A percentile compares a stretch with the other conserved stretches of the same genome.
These are phyloP conservation scores for Magallana angulata DNA, from an alignment of 1,140 invertebrate genomes.

Conservation along the genomic window DNA sequence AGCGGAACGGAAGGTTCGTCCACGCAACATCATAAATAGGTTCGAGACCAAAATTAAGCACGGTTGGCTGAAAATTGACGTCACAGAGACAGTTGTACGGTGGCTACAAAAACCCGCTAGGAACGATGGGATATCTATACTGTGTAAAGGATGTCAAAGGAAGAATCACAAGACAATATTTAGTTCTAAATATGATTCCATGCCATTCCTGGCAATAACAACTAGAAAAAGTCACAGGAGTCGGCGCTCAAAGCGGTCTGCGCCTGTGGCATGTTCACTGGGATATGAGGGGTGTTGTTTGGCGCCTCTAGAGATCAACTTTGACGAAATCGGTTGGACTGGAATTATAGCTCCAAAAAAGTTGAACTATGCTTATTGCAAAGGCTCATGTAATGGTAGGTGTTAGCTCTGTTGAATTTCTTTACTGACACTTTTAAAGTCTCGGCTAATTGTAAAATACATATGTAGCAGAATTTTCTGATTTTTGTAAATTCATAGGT, in stretches of 20 bases:
- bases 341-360: constrained; percentile 93
- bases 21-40: constrained; percentile 76
- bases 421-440: neutral
- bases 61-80: constrained; percentile 89
- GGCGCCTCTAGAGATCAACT: constrained; percentile 93
- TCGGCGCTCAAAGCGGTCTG: constrained; percentile 26
- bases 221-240: constrained; percentile 36
- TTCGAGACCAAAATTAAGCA: constrained; percentile 86
- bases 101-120: constrained; percentile 86
- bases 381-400: constrained; percentile 86
- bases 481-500: too few relatives aligned
- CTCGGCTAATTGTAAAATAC: too few relatives aligned
- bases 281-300: constrained; percentile 83
- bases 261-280: constrained; percentile 46
- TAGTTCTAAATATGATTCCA: constrained; percentile 56
- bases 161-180: constrained; percentile 61
- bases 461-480: too few relatives aligned
- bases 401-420: neutral
- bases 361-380: constrained; percentile 96
- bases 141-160: constrained; percentile 85
- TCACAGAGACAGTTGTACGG: constrained; percentile 86
- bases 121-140: constrained; percentile 86
- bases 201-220: constrained; percentile 48
- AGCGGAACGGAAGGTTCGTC: constrained; percentile 39
- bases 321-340: constrained; percentile 94